Percentiles rank a stretch among this genome's conserved stretches.
phyloP scores from a whole-genome alignment of 2,113 vertebrate genomes.

The Macrotus californicus region DNA sequence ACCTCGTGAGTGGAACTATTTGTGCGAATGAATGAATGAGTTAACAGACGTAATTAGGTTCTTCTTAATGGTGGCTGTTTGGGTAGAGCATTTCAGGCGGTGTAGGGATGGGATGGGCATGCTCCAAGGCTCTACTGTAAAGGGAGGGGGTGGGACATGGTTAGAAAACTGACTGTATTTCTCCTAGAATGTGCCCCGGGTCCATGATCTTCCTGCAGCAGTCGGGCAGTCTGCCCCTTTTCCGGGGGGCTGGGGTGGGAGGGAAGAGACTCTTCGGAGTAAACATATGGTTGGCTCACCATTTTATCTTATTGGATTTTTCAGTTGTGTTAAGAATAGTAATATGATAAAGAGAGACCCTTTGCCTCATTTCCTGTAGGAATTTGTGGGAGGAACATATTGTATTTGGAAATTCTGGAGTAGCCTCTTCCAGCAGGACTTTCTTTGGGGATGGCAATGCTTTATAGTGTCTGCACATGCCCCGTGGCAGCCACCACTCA shows the following conservation, averaged over 20 bases:
- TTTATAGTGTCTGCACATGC: background rate
- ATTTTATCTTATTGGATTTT: background rate
- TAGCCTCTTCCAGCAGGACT: background rate
- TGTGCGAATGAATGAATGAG: background rate
- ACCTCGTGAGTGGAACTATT: background rate
- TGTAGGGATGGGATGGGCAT: background rate
- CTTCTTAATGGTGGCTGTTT: background rate
- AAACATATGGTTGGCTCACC: background rate
- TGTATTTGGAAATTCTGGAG: background rate
- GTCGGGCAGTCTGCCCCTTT: background rate
- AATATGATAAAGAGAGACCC: background rate
- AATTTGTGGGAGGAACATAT: background rate
- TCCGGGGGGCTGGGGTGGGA: background rate
- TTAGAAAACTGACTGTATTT: background rate
- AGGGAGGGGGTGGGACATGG: background rate
- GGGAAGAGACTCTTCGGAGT: background rate
- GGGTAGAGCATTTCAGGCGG: background rate
- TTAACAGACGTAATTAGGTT: background rate
- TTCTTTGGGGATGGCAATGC: background rate
- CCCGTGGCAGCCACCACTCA: background rate
- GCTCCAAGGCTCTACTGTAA: background rate
- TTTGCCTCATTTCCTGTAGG: background rate
- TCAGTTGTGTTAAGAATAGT: background rate
- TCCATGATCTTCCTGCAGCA: background rate
- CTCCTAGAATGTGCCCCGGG: background rate